phyloP scores from a whole-genome alignment of 2,113 vertebrate species.

The Triplophysa dalaica region DNA sequence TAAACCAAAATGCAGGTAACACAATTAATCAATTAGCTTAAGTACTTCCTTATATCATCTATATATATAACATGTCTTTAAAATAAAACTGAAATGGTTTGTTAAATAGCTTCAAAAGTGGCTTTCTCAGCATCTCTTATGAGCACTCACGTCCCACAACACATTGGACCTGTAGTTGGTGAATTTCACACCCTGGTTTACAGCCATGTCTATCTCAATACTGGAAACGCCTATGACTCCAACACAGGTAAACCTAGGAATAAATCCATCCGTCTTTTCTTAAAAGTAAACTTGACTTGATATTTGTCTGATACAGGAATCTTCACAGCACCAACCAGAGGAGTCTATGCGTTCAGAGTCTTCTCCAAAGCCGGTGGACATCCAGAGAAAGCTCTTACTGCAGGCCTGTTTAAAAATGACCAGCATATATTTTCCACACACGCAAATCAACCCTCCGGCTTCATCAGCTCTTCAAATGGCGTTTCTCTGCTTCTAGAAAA shows the following conservation, averaged over 20 bases:
- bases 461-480: conserved; percentile 29
- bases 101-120: conserved; percentile 16
- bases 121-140: conserved; percentile 39
- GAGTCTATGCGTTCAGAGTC: conserved; percentile 33
- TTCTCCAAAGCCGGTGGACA: conserved; percentile 8
- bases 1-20: background rate
- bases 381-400: background rate
- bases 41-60: background rate
- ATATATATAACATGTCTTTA: background rate
- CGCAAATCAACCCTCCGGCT: background rate
- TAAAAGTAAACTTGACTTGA: background rate
- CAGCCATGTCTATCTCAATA: conserved; percentile 33
- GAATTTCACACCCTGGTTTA: conserved; percentile 8
- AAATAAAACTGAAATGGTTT: background rate
- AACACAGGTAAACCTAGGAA: conserved; percentile 23
- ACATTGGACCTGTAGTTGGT: background rate
- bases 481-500: conserved; percentile 33
- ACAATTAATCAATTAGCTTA: background rate
- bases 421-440: conserved; percentile 1
- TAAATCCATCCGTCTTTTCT: background rate
- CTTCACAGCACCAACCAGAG: conserved; percentile 38
- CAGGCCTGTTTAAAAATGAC: conserved; percentile 21
- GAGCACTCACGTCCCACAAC: background rate
- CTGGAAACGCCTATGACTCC: conserved; percentile 24
- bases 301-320: background rate